phyloP scores from a whole-genome alignment of 2,113 vertebrate genomes.

The Sinocyclocheilus rhinocerous region DNA sequence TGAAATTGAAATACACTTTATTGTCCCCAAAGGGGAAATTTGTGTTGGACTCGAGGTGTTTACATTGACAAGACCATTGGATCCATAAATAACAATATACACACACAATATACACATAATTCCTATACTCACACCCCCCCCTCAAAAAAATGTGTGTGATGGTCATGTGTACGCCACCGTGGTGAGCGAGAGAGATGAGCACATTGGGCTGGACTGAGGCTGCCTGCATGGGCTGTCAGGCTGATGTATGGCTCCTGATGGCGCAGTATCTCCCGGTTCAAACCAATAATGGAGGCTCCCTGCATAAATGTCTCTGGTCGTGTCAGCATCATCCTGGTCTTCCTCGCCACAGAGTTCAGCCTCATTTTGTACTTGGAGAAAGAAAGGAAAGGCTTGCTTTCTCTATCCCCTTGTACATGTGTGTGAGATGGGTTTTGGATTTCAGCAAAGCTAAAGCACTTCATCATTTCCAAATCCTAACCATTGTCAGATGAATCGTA shows the following conservation, averaged over 20 bases:
- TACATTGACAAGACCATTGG: no score
- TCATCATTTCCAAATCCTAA: constrained; percentile 3
- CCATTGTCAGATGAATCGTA: background rate
- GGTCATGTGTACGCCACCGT: background rate
- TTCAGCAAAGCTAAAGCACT: background rate
- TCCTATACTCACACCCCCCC: no score
- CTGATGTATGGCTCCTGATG: constrained; percentile 52
- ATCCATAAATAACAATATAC: no score
- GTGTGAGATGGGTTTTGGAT: background rate
- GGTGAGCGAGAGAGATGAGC: constrained; percentile 21
- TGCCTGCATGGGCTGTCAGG: constrained; percentile 31
- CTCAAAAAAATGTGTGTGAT: background rate
- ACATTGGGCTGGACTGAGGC: constrained; percentile 5
- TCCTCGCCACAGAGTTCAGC: background rate
- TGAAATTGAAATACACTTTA: no score
- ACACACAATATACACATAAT: no score
- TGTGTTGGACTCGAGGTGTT: no score
- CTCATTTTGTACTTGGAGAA: constrained; percentile 22
- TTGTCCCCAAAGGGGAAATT: no score
- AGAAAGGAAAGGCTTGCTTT: background rate
- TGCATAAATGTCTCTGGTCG: constrained; percentile 40
- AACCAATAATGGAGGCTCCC: constrained; percentile 60
- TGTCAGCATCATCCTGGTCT: constrained; percentile 30
- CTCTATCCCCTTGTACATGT: background rate
- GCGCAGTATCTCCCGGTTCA: constrained; percentile 54